These are phyloP conservation scores for Cosmopolites sordidus DNA, from an alignment of 2,888 invertebrate species.

Conservation along the genomic window DNA sequence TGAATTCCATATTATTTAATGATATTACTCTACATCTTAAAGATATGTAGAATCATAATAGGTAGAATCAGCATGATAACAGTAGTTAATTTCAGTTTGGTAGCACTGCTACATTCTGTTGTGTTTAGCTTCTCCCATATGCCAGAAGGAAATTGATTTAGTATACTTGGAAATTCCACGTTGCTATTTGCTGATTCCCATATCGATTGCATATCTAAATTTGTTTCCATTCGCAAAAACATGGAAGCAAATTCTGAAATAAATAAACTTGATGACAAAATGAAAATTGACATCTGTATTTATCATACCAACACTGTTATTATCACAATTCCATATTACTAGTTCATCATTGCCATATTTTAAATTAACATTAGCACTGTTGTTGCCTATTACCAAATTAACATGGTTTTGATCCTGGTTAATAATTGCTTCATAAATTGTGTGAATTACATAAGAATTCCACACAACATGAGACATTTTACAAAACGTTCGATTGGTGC, in stretches of 20 bases:
- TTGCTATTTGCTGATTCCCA: conserved; percentile 8
- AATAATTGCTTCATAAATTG: conserved; percentile 15
- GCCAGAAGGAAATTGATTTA: conserved; percentile 14
- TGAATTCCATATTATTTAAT: too few relatives aligned
- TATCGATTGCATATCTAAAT: conserved; percentile 10
- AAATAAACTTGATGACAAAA: background rate
- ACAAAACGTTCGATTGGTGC: conserved; percentile 6
- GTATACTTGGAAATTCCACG: conserved; percentile 5
- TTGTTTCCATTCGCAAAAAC: conserved; percentile 9
- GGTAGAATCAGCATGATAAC: background rate
- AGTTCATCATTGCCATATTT: conserved; percentile 6
- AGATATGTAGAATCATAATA: background rate
- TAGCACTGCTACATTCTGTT: conserved; percentile 2
- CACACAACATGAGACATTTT: conserved; percentile 10
- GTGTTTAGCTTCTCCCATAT: conserved; percentile 17
- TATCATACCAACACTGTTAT: conserved; percentile 5
- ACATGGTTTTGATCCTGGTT: conserved; percentile 2
- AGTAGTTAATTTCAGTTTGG: background rate
- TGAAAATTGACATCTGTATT: background rate
- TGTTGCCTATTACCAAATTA: background rate
- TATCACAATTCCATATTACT: conserved; percentile 21
- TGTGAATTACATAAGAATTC: conserved; percentile 7
- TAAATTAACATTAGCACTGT: conserved; percentile 8
- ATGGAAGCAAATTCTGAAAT: conserved; percentile 19
- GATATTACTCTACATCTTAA: too few relatives aligned